phyloP scores from a whole-genome alignment of 2,888 invertebrate genomes.

The Trimorus sp. region DNA sequence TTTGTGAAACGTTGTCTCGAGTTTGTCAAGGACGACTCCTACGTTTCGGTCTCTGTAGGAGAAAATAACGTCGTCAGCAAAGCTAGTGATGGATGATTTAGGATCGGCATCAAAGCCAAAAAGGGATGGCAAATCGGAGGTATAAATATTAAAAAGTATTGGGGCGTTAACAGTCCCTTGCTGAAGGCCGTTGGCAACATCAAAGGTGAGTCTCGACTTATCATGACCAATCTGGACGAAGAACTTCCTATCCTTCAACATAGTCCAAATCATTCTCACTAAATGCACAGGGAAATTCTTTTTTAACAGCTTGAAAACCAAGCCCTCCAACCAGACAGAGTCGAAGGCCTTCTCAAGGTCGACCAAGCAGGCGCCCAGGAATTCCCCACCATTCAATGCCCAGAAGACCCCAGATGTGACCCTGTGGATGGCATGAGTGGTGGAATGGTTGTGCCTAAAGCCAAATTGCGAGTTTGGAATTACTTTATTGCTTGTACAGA shows the following conservation, averaged over 20 bases:
- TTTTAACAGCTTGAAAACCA: conserved; percentile 34
- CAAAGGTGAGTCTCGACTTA: background rate
- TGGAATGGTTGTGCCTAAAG: conserved; percentile 56
- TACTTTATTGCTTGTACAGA: conserved; percentile 26
- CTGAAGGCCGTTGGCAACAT: background rate
- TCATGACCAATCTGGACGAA: background rate
- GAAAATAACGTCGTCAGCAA: no score
- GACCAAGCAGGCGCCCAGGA: no score
- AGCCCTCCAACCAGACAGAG: conserved; percentile 21
- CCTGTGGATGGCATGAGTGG: conserved; percentile 55
- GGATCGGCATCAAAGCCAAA: background rate
- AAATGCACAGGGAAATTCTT: background rate
- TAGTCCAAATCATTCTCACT: background rate
- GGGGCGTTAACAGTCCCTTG: conserved; percentile 1
- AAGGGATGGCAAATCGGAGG: background rate
- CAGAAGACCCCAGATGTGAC: conserved; percentile 11
- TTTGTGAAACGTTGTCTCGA: conserved; percentile 1
- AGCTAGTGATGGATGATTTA: background rate
- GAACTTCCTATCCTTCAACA: background rate
- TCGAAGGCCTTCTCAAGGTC: no score
- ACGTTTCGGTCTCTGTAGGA: background rate
- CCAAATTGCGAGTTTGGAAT: conserved; percentile 65
- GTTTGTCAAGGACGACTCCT: background rate
- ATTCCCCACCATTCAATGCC: background rate
- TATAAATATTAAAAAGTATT: conserved; percentile 9